Percentiles rank a stretch among this genome's conserved stretches.
phyloP scores from a whole-genome alignment of 2,888 invertebrate species.

The Caenorhabditis becei region DNA sequence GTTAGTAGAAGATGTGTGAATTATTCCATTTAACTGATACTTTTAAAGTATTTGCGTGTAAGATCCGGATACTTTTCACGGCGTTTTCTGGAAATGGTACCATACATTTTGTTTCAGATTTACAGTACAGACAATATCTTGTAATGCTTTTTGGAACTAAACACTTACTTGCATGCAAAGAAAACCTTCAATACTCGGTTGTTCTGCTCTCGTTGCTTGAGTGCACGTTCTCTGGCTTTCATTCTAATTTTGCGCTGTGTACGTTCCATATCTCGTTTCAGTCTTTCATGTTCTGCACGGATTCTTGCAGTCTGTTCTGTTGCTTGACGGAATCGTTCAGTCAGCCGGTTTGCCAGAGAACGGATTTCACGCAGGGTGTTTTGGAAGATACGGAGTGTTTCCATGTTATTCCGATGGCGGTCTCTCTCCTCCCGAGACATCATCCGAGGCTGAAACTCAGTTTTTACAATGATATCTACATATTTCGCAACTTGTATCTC shows the following conservation, averaged over 20 bases:
- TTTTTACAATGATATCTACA: background rate
- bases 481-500: background rate
- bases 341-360: constrained; percentile 3
- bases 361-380: constrained; percentile 14
- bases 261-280: constrained; percentile 4
- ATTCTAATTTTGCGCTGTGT: background rate
- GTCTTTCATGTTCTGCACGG: constrained; percentile 1
- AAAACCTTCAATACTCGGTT: background rate
- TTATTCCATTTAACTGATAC: constrained; percentile 41
- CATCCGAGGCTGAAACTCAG: background rate
- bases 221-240: background rate
- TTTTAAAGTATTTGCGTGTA: constrained; percentile 12
- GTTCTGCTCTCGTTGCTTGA: background rate
- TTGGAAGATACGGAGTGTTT: constrained; percentile 18
- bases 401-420: background rate
- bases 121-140: background rate
- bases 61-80: constrained; percentile 20
- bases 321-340: constrained; percentile 5
- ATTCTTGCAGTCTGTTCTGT: constrained; percentile 12
- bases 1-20: too few species aligned
- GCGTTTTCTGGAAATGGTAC: constrained; percentile 22
- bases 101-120: background rate
- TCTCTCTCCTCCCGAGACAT: background rate
- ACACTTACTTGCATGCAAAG: constrained; percentile 24
- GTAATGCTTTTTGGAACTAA: background rate